phyloP scores from a whole-genome alignment of 2,888 invertebrate species.

The Lycia hirtaria region DNA sequence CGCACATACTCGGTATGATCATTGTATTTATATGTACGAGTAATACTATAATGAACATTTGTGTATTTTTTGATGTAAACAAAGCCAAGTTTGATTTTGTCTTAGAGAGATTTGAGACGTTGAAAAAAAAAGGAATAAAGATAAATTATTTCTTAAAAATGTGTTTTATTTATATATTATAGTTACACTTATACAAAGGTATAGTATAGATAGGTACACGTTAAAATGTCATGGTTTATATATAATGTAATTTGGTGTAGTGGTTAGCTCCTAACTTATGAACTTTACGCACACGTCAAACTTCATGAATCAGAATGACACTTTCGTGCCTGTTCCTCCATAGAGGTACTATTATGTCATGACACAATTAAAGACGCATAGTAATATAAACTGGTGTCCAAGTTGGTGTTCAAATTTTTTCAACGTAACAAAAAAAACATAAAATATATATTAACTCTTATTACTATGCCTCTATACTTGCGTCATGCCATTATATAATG shows the following conservation, averaged over 20 bases:
- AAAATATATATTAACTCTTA: too few species aligned
- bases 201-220: slow-evolving; percentile 3
- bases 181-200: slow-evolving; percentile 27
- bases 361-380: too few species aligned
- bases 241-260: slow-evolving; percentile 21
- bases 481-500: too few species aligned
- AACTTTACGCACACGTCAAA: not conserved
- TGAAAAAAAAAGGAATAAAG: slow-evolving; percentile 78
- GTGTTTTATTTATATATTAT: slow-evolving; percentile 71
- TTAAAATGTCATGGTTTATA: slow-evolving; percentile 45
- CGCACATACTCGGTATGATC: slow-evolving; percentile 60
- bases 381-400: too few species aligned
- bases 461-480: too few species aligned
- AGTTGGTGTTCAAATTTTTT: too few species aligned
- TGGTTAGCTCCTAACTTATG: not conserved
- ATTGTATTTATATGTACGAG: slow-evolving; percentile 74
- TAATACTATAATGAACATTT: slow-evolving; percentile 69
- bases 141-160: slow-evolving; percentile 82
- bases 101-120: slow-evolving; percentile 83
- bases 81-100: slow-evolving; percentile 83
- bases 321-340: not conserved
- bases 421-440: too few species aligned
- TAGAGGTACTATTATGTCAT: too few species aligned
- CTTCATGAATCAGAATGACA: not conserved
- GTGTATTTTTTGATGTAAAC: slow-evolving; percentile 84